phyloP scores from a whole-genome alignment of 2,888 invertebrate species.

The Leucozona laternaria region DNA sequence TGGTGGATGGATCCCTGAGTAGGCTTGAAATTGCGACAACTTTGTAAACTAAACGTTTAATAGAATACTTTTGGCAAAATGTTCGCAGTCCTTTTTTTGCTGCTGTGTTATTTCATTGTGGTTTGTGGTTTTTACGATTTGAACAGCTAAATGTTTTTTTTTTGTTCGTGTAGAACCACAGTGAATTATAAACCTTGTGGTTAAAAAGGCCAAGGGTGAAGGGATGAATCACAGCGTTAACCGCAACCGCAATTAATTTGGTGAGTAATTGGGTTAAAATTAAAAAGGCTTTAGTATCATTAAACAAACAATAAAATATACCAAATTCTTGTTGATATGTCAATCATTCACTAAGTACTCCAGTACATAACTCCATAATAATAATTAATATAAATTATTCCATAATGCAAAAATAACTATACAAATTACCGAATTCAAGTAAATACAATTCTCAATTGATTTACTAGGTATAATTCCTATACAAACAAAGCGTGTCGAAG shows the following conservation, averaged over 20 bases:
- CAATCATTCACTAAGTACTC: background rate
- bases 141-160: background rate
- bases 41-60: constrained; percentile 48
- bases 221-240: background rate
- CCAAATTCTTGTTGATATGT: background rate
- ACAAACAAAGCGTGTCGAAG: constrained; percentile 48
- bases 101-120: constrained; percentile 14
- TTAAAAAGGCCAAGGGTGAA: constrained; percentile 1
- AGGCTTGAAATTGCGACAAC: constrained; percentile 64
- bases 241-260: constrained; percentile 8
- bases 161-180: no score
- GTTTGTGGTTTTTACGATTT: constrained; percentile 10
- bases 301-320: background rate
- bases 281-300: background rate
- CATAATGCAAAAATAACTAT: constrained; percentile 15
- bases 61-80: constrained; percentile 19
- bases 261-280: background rate
- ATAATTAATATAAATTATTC: background rate
- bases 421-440: background rate
- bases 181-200: no score
- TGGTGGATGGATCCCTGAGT: constrained; percentile 37
- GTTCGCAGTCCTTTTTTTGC: background rate
- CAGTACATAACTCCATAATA: background rate
- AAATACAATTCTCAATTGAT: constrained; percentile 9
- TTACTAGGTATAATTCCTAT: background rate